Conservation (phyloP, 2,113 vertebrate species). For the Mobula birostris region DNA sequence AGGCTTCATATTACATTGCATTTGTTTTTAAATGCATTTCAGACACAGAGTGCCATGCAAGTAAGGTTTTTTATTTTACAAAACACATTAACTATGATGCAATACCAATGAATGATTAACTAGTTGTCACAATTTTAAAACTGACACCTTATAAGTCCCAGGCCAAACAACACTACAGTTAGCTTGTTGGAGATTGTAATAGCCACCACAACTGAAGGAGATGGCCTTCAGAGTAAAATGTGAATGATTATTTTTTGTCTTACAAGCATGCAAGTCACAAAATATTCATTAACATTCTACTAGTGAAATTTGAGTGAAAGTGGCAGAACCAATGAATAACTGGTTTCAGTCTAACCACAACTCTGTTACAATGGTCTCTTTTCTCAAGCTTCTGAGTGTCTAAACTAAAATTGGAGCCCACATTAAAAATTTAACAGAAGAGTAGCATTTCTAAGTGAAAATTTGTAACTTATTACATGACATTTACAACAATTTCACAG, state of each 20-base stretch:
- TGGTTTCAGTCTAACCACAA: neutral
- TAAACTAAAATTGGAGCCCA: neutral
- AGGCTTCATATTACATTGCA: slow-evolving; percentile 21
- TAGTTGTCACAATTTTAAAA: neutral
- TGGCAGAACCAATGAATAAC: neutral
- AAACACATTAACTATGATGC: neutral
- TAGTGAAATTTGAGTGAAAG: neutral
- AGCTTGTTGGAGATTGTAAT: neutral
- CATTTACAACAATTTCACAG: neutral
- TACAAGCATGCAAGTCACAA: no score
- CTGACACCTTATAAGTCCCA: neutral
- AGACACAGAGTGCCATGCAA: slow-evolving; percentile 18
- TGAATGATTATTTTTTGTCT: neutral
- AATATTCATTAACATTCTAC: no score
- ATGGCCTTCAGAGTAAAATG: neutral
- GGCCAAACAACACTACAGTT: neutral
- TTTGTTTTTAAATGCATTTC: slow-evolving; percentile 25
- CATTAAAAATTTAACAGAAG: neutral
- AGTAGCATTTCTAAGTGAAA: neutral
- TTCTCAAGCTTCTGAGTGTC: neutral
- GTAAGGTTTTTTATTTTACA: slow-evolving; percentile 1
- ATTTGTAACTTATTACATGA: neutral
- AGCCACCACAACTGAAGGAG: neutral
- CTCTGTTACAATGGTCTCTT: neutral
- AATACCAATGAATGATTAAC: neutral